These are phyloP conservation scores for Lepidurus couesii DNA, from an alignment of 1,140 invertebrate genomes.

Conservation along the genomic window DNA sequence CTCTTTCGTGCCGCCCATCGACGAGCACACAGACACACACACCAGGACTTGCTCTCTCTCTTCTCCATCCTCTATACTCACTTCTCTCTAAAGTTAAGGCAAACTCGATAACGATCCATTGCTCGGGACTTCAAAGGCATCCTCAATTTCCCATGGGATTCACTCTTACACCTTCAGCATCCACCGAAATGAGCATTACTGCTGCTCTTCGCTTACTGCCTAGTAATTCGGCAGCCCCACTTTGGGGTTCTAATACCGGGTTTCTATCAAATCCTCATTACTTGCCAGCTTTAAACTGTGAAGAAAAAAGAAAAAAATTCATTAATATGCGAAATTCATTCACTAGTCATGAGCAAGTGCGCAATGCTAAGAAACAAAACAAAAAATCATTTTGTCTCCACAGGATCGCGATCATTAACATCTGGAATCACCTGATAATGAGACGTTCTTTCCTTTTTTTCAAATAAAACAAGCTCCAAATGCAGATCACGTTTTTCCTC, in stretches of 20 bases:
- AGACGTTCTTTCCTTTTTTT: background rate
- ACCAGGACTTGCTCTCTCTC: background rate
- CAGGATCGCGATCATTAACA: background rate
- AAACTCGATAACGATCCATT: slow-evolving; percentile 12
- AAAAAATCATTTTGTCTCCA: background rate
- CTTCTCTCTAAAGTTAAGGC: background rate
- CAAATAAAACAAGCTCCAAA: background rate
- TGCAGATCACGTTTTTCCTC: background rate
- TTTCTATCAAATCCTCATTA: background rate
- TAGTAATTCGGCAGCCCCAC: background rate
- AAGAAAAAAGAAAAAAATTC: background rate
- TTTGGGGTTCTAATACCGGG: background rate
- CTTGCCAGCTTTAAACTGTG: background rate
- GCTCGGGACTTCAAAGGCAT: slow-evolving; percentile 8
- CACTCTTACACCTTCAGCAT: background rate
- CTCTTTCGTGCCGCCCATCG: background rate
- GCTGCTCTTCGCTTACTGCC: background rate
- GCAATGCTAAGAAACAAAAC: background rate
- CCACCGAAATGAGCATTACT: background rate
- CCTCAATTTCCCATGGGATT: slow-evolving; percentile 1
- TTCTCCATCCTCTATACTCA: background rate
- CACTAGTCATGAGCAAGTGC: background rate
- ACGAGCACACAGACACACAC: background rate
- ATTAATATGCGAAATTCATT: background rate
- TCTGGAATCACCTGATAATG: background rate